Evolutionary conservation across 2,888 invertebrate genomes (phyloP).

Genomic region (Heliconius ethilla): DNA sequence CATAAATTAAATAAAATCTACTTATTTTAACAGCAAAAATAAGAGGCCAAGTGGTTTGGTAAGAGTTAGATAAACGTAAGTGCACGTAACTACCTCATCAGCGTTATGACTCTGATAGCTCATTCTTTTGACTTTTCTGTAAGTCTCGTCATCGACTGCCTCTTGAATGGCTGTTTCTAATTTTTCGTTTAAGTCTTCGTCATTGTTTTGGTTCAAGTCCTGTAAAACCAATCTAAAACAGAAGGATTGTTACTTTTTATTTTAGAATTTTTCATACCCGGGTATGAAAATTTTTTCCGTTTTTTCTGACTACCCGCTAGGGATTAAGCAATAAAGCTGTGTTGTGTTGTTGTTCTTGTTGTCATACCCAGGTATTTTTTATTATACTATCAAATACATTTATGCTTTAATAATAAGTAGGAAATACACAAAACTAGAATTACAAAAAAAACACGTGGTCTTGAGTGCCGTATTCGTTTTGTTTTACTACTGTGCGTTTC

Average conservation of each 20-base stretch:
- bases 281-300: no score
- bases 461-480: no score
- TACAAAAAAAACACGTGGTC: no score
- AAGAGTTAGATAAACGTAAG: constrained; percentile 43
- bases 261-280: background rate
- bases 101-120: constrained; percentile 87
- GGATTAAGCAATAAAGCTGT: no score
- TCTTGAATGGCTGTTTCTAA: constrained; percentile 85
- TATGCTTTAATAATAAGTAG: no score
- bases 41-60: background rate
- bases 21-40: background rate
- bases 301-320: no score
- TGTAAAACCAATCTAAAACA: constrained; percentile 73
- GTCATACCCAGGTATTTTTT: background rate
- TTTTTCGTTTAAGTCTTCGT: constrained; percentile 81
- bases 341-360: no score
- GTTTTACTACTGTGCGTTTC: no score
- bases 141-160: constrained; percentile 85
- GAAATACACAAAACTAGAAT: no score
- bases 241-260: background rate
- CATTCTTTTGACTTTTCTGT: constrained; percentile 86
- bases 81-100: constrained; percentile 79
- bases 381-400: background rate
- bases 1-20: no score
- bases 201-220: constrained; percentile 65